A percentile compares a stretch with the other conserved stretches of the same genome.
phyloP scores from a whole-genome alignment of 1,140 invertebrate genomes.

The Polypedilum pembai region DNA sequence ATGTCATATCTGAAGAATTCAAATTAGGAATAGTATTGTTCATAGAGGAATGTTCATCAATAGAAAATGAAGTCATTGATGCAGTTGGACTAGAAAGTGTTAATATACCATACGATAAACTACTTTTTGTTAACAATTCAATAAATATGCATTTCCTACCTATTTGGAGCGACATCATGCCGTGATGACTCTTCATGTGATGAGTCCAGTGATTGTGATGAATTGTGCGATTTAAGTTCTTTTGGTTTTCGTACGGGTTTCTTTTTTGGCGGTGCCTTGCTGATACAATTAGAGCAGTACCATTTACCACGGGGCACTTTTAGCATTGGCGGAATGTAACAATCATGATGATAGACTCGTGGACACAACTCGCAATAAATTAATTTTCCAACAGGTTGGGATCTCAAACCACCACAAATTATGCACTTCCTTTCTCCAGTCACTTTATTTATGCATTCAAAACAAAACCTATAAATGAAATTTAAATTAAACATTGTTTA shows the following conservation, averaged over 20 bases:
- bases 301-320: slow-evolving; percentile 83
- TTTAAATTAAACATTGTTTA: background rate
- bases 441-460: slow-evolving; percentile 94
- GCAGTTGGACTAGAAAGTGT: slow-evolving; percentile 44
- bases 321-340: slow-evolving; percentile 75
- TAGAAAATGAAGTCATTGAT: slow-evolving; percentile 46
- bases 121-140: slow-evolving; percentile 25
- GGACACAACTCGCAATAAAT: slow-evolving; percentile 83
- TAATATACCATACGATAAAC: background rate
- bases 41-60: slow-evolving; percentile 33
- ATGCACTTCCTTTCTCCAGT: slow-evolving; percentile 79
- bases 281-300: slow-evolving; percentile 75
- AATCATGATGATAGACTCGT: slow-evolving; percentile 85
- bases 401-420: slow-evolving; percentile 72
- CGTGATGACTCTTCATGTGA: slow-evolving; percentile 44
- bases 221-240: slow-evolving; percentile 38
- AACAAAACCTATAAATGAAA: slow-evolving; percentile 67
- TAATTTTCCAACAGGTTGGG: slow-evolving; percentile 55
- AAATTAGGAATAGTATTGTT: slow-evolving; percentile 19
- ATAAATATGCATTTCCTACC: slow-evolving; percentile 34
- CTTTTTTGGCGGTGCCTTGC: slow-evolving; percentile 62
- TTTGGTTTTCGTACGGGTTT: slow-evolving; percentile 46
- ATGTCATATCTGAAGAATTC: background rate
- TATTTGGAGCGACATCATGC: slow-evolving; percentile 38
- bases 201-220: slow-evolving; percentile 43